Evolutionary conservation across 2,888 invertebrate genomes (phyloP).

Genomic region (Polyploca ridens): DNA sequence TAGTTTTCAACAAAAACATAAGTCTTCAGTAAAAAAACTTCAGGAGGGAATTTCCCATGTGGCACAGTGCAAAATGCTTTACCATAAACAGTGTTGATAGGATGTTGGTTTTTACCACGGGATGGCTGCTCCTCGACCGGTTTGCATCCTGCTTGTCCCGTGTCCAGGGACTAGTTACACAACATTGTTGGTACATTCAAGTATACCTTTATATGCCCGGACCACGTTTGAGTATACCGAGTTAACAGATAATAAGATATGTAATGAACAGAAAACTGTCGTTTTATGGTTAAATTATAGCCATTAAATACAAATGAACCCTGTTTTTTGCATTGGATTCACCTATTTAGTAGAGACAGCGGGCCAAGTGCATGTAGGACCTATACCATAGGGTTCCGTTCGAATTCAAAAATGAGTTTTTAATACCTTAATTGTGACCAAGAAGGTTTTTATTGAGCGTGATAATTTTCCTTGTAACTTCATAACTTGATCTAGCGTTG

Average conservation of each 20-base stretch:
- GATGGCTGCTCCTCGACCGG: conserved; percentile 60
- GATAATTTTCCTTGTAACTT: too few species aligned
- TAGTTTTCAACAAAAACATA: too few species aligned
- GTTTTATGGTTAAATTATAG: neutral
- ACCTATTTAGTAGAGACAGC: neutral
- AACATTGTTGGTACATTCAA: conserved; percentile 52
- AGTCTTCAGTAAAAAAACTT: conserved; percentile 15
- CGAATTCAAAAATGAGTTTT: too few species aligned
- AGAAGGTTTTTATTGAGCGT: too few species aligned
- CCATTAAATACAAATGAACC: neutral
- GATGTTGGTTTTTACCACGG: conserved; percentile 59
- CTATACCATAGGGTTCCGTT: too few species aligned
- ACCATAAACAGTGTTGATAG: conserved; percentile 41
- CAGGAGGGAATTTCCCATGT: neutral
- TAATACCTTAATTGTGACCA: neutral
- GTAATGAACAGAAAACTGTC: conserved; percentile 25
- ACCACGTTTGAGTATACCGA: conserved; percentile 35
- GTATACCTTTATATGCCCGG: conserved; percentile 42
- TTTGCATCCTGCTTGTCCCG: conserved; percentile 69
- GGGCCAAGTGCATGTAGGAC: too few species aligned
- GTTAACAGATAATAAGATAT: conserved; percentile 23
- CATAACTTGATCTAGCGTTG: too few species aligned
- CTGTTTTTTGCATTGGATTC: neutral
- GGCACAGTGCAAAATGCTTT: conserved; percentile 25
- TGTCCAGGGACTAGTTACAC: conserved; percentile 51